These are phyloP conservation scores for Sminthurides aquaticus DNA, from an alignment of 2,888 invertebrate species.

Conservation along the genomic window DNA sequence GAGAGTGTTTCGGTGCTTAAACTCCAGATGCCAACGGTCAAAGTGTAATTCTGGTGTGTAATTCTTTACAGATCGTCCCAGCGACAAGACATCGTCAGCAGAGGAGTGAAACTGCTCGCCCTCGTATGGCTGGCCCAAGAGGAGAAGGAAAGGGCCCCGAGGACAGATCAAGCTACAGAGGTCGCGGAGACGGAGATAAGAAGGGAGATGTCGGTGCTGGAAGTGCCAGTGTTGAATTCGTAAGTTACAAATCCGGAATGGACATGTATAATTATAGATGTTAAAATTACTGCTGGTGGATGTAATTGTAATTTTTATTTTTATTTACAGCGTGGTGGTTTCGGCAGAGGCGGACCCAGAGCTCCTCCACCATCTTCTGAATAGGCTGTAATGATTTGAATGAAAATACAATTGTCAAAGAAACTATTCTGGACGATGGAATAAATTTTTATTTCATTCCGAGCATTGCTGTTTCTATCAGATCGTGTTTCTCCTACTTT, in stretches of 20 bases:
- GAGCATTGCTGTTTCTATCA: background rate
- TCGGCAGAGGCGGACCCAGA: conserved; percentile 62
- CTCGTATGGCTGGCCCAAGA: conserved; percentile 62
- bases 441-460: conserved; percentile 8
- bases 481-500: background rate
- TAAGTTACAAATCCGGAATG: no score
- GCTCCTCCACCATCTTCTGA: conserved; percentile 47
- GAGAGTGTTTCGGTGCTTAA: background rate
- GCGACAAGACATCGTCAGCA: conserved; percentile 89
- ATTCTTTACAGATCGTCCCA: conserved; percentile 69
- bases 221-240: conserved; percentile 83
- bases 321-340: conserved; percentile 66
- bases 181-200: conserved; percentile 74
- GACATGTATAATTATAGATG: no score
- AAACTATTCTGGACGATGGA: conserved; percentile 1
- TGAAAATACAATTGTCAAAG: background rate
- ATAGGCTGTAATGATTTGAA: conserved; percentile 4
- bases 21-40: background rate
- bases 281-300: no score
- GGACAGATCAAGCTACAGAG: conserved; percentile 75
- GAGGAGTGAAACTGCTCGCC: conserved; percentile 74
- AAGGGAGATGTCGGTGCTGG: conserved; percentile 96
- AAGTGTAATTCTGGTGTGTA: background rate
- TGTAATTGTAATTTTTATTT: conserved; percentile 34
- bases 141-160: conserved; percentile 67